phyloP scores from a whole-genome alignment of 2,797 vertebrate genomes.

The Eulemur mongoz region DNA sequence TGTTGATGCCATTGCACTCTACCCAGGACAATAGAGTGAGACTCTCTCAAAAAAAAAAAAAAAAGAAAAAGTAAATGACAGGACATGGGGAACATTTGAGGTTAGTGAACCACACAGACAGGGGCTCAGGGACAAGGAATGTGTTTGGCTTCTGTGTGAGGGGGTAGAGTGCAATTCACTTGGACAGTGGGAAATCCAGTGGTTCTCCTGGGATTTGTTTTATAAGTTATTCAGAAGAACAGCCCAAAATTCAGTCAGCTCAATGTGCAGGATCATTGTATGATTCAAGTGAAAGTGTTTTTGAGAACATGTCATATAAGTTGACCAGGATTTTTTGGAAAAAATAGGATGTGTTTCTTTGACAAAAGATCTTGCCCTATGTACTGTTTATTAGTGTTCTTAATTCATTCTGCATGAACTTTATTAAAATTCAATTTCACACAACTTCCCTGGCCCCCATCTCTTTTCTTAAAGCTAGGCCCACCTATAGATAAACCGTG shows the following conservation, averaged over 20 bases:
- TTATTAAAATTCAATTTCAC: neutral
- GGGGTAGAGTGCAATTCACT: neutral
- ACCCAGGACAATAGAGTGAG: too few relatives aligned
- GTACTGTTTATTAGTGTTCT: neutral
- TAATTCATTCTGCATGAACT: neutral
- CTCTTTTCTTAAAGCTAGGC: constrained; percentile 14
- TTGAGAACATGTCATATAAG: neutral
- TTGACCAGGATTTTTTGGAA: neutral
- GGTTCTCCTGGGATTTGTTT: neutral
- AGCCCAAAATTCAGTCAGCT: neutral
- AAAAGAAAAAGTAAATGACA: neutral
- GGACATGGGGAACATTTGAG: neutral
- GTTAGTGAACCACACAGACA: neutral
- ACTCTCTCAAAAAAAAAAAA: too few relatives aligned
- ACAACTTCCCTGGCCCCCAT: neutral
- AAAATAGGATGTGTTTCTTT: neutral
- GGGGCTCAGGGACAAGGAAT: neutral
- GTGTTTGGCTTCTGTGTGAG: neutral
- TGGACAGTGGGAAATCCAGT: neutral
- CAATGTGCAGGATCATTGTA: neutral
- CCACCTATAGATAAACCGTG: neutral
- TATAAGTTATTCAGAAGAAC: neutral
- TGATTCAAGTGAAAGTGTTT: neutral
- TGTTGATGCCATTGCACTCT: too few relatives aligned
- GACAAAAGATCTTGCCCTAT: neutral